A percentile compares a stretch with the other conserved stretches of the same genome.
Conservation (phyloP, 2,888 invertebrate species). For the Galeopsomyia nigrocyanea region DNA sequence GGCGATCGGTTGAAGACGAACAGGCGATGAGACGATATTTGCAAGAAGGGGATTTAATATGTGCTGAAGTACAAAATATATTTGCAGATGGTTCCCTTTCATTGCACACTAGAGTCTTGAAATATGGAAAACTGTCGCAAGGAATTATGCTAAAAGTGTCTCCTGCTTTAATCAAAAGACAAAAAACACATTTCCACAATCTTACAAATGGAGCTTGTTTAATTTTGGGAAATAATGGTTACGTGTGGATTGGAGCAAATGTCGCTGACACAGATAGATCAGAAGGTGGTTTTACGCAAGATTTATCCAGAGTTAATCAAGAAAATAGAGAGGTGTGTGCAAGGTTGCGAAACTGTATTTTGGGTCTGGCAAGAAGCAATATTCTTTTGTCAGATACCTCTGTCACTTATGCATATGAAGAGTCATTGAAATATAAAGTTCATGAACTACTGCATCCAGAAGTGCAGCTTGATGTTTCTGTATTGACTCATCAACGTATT, state of each 20-base stretch:
- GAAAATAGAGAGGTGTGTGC: conserved; percentile 89
- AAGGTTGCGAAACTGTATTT: conserved; percentile 89
- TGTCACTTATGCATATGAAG: conserved; percentile 91
- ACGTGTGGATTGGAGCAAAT: conserved; percentile 90
- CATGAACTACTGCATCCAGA: conserved; percentile 87
- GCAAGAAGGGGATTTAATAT: conserved; percentile 95
- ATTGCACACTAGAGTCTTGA: conserved; percentile 94
- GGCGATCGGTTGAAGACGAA: conserved; percentile 96
- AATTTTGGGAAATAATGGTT: conserved; percentile 97
- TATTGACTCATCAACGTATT: conserved; percentile 82
- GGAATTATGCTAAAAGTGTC: conserved; percentile 92
- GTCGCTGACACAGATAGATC: conserved; percentile 75
- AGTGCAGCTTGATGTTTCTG: conserved; percentile 86
- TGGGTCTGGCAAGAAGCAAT: conserved; percentile 87
- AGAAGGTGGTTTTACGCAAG: conserved; percentile 83
- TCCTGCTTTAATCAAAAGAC: conserved; percentile 89
- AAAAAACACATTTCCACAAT: conserved; percentile 97
- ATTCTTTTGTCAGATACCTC: conserved; percentile 94
- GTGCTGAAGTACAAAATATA: conserved; percentile 96
- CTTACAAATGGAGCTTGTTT: conserved; percentile 91
- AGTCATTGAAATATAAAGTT: conserved; percentile 85
- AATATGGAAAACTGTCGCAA: conserved; percentile 96
- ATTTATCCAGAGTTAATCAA: conserved; percentile 76
- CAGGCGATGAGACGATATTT: conserved; percentile 96
- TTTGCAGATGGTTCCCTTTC: conserved; percentile 93